Base-by-base conservation (phyloP, 2,888 invertebrate genomes). In the Drosophila barbarae region DNA sequence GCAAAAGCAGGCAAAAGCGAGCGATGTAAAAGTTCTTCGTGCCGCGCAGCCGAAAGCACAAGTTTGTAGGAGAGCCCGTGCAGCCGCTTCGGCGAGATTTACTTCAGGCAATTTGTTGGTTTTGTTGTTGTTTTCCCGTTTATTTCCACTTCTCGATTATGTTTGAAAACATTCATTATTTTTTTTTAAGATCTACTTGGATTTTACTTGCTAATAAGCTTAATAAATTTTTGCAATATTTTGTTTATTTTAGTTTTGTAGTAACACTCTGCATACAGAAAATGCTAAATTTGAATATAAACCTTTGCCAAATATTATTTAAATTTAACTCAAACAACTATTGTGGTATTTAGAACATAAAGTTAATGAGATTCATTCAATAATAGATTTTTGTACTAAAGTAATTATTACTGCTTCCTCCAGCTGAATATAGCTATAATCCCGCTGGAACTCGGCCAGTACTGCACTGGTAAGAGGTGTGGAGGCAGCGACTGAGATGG, bases 1-100 rank as follows among this genome's bases (percentile, higher is more conserved):
- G 77, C 78, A 69, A 69, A 60, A 78, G 71, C 77, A 60, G 60
- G 42, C 57, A 44, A 56, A 53, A 54, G 58, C 52, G 28, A 44
- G 59, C 81, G 81, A 78, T 76, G 79, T 82, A 77, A 82, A 51
- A 78, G 77, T 77, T 77, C 79, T 76, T 77, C 82, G 77, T 72
- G 75, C 73, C 66, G 56, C 75, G 80, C 57, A 38, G 46, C 59
- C 59, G 59, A 60, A 60, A 60, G 59, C 59, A 46, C 56, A 57
- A 56, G 58, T 58, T 55, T 28, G 34, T 26, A 38, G 53, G 55
- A 34, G 23, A 18, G 32, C 38, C 59, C 58, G 58, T 39, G 59
- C 59, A 46, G 59, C 10, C 46, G 32, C 30, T 32, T 41, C 23
- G 59, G 59, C 35, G 21, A 5, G 9, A 46, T 47, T 47, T 47